Conservation (phyloP, 2,797 vertebrate species). For the Anomalospiza imberbis region DNA sequence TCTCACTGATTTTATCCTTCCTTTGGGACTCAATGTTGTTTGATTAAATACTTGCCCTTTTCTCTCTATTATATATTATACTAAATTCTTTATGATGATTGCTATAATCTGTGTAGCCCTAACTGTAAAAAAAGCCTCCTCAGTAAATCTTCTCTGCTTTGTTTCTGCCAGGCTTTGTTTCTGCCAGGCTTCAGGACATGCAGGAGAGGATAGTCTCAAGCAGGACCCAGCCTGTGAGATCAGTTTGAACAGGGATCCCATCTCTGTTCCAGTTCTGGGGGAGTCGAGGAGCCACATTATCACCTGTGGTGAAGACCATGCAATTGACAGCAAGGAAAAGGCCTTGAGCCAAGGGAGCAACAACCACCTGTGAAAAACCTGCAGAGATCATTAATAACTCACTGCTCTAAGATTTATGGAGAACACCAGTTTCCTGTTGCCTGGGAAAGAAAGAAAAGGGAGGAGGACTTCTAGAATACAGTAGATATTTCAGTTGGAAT, state of each 20-base stretch:
- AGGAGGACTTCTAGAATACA: not conserved
- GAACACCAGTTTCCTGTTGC: not conserved
- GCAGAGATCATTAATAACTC: not conserved
- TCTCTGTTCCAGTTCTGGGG: not conserved
- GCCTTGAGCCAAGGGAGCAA: not conserved
- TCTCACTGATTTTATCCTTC: not conserved
- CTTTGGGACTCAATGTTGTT: not conserved
- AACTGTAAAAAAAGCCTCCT: not conserved
- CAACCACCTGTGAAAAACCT: not conserved
- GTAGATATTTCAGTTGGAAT: not conserved
- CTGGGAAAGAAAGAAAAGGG: not conserved
- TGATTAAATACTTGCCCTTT: conserved; percentile 13
- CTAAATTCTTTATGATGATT: not conserved
- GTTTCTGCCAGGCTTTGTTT: not conserved
- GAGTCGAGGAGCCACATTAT: not conserved
- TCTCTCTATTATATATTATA: not conserved
- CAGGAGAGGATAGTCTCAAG: not conserved
- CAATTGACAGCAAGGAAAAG: not conserved
- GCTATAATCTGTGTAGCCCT: not conserved
- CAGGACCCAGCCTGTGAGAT: not conserved
- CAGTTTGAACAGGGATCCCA: not conserved
- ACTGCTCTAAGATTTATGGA: not conserved
- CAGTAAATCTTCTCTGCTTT: not conserved
- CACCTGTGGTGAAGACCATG: accelerated
- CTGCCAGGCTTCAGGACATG: not conserved